Percentiles rank a stretch among this genome's conserved stretches.
These are phyloP conservation scores for Sebastes minor DNA, from an alignment of 2,797 vertebrate genomes.

Conservation along the genomic window DNA sequence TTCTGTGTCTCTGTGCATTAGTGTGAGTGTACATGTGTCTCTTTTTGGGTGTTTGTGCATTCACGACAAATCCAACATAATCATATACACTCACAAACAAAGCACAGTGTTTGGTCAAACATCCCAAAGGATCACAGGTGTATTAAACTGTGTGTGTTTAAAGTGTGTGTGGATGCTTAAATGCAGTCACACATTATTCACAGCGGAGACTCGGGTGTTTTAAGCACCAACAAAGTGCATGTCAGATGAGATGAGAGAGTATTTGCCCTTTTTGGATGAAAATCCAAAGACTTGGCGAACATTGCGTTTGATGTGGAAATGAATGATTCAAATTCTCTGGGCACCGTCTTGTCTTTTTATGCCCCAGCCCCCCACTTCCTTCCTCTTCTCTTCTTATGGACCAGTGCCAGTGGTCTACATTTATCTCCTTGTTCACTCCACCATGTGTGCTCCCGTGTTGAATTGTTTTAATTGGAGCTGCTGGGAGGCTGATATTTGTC, in stretches of 20 bases:
- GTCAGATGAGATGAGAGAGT: constrained; percentile 34
- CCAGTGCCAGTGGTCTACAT: background rate
- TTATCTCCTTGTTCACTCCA: background rate
- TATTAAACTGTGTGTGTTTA: background rate
- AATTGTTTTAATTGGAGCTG: background rate
- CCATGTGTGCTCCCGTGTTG: background rate
- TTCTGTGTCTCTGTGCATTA: background rate
- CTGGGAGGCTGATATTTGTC: background rate
- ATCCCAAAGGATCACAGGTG: background rate
- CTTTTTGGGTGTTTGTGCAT: background rate
- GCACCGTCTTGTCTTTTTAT: constrained; percentile 23
- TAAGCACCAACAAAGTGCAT: constrained; percentile 54
- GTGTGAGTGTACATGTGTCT: background rate
- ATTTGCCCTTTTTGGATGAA: constrained; percentile 40
- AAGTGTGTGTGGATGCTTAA: background rate
- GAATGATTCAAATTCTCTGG: constrained; percentile 39
- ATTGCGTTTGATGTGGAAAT: constrained; percentile 50
- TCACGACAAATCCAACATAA: background rate
- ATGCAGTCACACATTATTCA: background rate
- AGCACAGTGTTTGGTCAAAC: background rate
- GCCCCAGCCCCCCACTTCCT: background rate
- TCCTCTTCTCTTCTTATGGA: constrained; percentile 3
- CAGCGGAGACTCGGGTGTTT: background rate
- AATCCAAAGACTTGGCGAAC: constrained; percentile 31
- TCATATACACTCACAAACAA: background rate